Conservation (phyloP, 2,888 invertebrate genomes). For the Lamellibrachia satsuma region DNA sequence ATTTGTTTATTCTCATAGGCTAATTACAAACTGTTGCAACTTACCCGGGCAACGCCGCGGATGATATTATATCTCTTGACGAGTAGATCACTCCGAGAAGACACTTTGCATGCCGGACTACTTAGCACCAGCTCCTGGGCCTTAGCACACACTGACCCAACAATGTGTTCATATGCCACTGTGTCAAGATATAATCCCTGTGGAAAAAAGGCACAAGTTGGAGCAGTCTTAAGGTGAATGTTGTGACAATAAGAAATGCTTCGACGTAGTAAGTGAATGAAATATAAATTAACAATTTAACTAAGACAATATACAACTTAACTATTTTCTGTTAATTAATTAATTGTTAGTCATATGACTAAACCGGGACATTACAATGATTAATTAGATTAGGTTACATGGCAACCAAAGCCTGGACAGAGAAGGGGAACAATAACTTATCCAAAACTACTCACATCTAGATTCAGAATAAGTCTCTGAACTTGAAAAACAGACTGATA, state of each 20-base stretch:
- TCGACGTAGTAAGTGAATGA: not conserved
- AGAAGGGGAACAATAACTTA: too few species aligned
- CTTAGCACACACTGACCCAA: conserved; percentile 92
- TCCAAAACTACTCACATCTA: too few species aligned
- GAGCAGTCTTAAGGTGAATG: not conserved
- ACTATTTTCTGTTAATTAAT: too few species aligned
- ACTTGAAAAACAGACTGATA: too few species aligned
- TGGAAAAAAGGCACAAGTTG: not conserved
- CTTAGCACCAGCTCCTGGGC: conserved; percentile 91
- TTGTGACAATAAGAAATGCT: not conserved
- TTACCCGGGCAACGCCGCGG: conserved; percentile 80
- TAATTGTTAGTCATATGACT: too few species aligned
- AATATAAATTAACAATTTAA: too few species aligned
- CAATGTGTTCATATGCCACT: conserved; percentile 95
- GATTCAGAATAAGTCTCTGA: too few species aligned
- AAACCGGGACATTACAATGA: too few species aligned
- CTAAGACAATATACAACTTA: too few species aligned
- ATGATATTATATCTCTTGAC: conserved; percentile 89
- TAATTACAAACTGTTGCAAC: not conserved
- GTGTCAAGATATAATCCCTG: conserved; percentile 73
- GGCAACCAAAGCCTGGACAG: too few species aligned
- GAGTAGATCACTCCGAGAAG: conserved; percentile 80
- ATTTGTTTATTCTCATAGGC: not conserved
- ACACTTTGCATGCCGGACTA: conserved; percentile 71
- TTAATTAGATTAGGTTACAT: too few species aligned